These are phyloP conservation scores for Craniophora ligustri DNA, from an alignment of 2,888 invertebrate species.

Conservation along the genomic window DNA sequence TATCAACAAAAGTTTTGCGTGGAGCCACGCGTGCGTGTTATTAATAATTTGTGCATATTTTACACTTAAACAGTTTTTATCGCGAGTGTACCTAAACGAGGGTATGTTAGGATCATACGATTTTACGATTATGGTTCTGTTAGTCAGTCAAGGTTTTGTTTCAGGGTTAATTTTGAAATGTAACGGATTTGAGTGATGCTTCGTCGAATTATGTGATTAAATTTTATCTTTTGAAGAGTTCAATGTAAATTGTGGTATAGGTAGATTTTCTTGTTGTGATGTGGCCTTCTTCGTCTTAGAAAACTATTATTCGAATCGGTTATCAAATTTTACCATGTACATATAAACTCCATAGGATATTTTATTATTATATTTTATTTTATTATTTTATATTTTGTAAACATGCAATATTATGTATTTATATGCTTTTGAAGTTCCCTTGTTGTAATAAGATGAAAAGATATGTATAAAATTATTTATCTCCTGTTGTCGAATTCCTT, in stretches of 20 bases:
- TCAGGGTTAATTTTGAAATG: conserved; percentile 46
- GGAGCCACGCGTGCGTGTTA: conserved; percentile 65
- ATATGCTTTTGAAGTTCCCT: too few species aligned
- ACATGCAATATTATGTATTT: too few species aligned
- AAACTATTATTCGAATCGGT: background rate
- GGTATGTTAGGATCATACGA: conserved; percentile 41
- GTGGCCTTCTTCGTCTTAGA: background rate
- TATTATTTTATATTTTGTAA: too few species aligned
- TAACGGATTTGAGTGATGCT: conserved; percentile 7
- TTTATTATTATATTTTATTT: too few species aligned
- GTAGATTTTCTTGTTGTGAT: background rate
- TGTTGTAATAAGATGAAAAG: too few species aligned
- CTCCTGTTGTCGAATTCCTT: too few species aligned
- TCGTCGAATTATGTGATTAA: conserved; percentile 20
- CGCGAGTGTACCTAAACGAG: conserved; percentile 45
- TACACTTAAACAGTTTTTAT: conserved; percentile 65
- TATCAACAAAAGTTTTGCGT: conserved; percentile 61
- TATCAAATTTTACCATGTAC: background rate
- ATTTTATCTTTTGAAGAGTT: conserved; percentile 17
- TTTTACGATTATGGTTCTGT: conserved; percentile 47
- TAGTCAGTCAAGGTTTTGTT: conserved; percentile 52
- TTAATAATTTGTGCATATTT: conserved; percentile 76
- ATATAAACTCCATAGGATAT: too few species aligned
- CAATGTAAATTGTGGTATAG: too few species aligned
- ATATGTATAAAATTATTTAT: too few species aligned